Conservation (phyloP, 2,113 vertebrate genomes). For the Clarias macrocephalus region DNA sequence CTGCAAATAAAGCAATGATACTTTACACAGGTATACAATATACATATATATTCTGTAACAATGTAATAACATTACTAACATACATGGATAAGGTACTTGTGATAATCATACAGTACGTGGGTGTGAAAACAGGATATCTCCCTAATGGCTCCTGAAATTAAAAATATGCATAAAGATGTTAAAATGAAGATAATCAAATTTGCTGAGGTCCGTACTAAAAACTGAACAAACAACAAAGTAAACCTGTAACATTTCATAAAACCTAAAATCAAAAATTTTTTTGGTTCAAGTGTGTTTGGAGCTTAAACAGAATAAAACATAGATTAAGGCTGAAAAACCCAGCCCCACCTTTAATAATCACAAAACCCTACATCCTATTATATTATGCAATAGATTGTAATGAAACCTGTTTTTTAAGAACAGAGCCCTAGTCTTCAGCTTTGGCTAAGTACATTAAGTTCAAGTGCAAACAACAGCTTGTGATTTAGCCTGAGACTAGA, state of each 20-base stretch:
- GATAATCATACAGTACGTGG: slow-evolving; percentile 1
- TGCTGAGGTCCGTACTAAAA: not conserved
- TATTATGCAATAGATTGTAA: not conserved
- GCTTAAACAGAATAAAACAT: not conserved
- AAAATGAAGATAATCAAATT: not conserved
- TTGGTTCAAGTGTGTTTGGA: not conserved
- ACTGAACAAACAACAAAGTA: not conserved
- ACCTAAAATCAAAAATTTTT: not conserved
- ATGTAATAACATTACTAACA: not conserved
- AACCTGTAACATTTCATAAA: not conserved
- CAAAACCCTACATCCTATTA: slow-evolving; percentile 11
- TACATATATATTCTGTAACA: not conserved
- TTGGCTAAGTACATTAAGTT: not conserved
- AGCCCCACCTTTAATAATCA: not conserved
- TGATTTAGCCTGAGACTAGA: slow-evolving; percentile 10
- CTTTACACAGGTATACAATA: not conserved
- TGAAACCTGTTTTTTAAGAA: not conserved
- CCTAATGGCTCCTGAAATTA: not conserved
- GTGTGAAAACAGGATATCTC: not conserved
- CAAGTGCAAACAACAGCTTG: not conserved
- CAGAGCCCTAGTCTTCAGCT: not conserved
- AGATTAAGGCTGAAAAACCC: not conserved
- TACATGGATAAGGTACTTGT: slow-evolving; percentile 56
- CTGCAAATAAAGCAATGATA: not conserved
- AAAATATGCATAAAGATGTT: not conserved